Conservation (phyloP, 1,140 invertebrate species). For the Trachelipus rathkii region DNA sequence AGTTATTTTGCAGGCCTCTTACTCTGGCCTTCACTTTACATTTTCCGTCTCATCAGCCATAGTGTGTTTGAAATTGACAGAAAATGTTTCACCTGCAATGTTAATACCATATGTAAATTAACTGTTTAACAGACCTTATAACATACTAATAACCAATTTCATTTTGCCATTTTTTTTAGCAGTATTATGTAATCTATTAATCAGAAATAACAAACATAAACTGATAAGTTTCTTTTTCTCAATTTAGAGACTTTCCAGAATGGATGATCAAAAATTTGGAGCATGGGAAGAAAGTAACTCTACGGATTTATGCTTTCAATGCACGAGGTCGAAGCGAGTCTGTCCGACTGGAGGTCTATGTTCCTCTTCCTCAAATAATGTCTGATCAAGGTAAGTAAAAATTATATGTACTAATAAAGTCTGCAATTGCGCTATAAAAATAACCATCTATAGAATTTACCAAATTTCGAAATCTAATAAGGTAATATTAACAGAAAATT, state of each 20-base stretch:
- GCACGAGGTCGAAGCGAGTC: constrained; percentile 49
- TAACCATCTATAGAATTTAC: too few species aligned
- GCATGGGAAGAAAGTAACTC: constrained; percentile 14
- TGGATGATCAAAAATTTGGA: constrained; percentile 29
- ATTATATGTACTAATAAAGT: too few species aligned
- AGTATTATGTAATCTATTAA: constrained; percentile 68
- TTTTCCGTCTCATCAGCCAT: too few species aligned
- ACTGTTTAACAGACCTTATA: too few species aligned
- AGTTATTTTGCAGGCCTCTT: too few species aligned
- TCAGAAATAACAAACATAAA: constrained; percentile 59
- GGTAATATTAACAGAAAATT: too few species aligned
- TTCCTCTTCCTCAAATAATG: constrained; percentile 17
- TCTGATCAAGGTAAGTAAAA: neutral
- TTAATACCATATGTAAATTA: too few species aligned
- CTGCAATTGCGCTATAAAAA: too few species aligned
- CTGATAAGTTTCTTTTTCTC: constrained; percentile 58
- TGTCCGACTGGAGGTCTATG: constrained; percentile 25
- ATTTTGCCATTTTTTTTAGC: constrained; percentile 47
- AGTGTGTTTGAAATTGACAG: too few species aligned
- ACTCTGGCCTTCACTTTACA: too few species aligned
- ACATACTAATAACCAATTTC: constrained; percentile 55
- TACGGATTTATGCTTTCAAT: constrained; percentile 27
- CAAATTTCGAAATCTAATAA: too few species aligned
- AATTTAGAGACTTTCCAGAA: constrained; percentile 47
- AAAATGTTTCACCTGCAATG: too few species aligned